These are phyloP conservation scores for Calcarius lapponicus DNA, from an alignment of 2,797 vertebrate genomes.

Conservation along the genomic window DNA sequence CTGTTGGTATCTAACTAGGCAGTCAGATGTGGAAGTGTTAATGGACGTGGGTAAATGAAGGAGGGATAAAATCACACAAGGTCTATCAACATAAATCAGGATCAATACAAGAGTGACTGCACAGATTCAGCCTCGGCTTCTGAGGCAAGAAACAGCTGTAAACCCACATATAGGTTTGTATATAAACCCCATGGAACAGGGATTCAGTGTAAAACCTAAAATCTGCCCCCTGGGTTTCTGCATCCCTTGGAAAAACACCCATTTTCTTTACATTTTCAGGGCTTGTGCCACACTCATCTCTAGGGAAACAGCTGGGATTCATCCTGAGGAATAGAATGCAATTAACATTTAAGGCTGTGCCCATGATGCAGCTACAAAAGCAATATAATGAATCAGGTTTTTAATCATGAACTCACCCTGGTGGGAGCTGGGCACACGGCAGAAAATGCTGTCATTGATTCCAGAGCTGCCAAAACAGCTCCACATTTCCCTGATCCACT, in stretches of 20 bases:
- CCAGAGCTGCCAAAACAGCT: background rate
- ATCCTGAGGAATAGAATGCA: slow-evolving; percentile 1
- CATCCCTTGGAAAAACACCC: background rate
- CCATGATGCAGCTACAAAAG: background rate
- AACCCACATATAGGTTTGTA: too few species aligned
- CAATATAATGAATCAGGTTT: slow-evolving; percentile 24
- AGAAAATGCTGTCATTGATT: background rate
- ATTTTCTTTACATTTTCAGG: background rate
- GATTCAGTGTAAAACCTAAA: background rate
- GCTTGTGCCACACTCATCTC: background rate
- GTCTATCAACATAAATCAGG: background rate
- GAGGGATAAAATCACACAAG: background rate
- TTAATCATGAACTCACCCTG: background rate
- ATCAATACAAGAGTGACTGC: background rate
- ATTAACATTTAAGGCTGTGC: slow-evolving; percentile 35
- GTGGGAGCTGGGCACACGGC: background rate
- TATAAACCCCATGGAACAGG: too few species aligned
- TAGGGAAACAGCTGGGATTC: slow-evolving; percentile 48
- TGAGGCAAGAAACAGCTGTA: background rate
- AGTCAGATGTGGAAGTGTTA: background rate
- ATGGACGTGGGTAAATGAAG: background rate
- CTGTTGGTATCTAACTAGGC: background rate
- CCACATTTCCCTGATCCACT: background rate
- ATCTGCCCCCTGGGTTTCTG: background rate
- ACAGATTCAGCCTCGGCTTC: background rate